These are phyloP conservation scores for Pangasius djambal DNA, from an alignment of 2,797 vertebrate genomes.

Conservation along the genomic window DNA sequence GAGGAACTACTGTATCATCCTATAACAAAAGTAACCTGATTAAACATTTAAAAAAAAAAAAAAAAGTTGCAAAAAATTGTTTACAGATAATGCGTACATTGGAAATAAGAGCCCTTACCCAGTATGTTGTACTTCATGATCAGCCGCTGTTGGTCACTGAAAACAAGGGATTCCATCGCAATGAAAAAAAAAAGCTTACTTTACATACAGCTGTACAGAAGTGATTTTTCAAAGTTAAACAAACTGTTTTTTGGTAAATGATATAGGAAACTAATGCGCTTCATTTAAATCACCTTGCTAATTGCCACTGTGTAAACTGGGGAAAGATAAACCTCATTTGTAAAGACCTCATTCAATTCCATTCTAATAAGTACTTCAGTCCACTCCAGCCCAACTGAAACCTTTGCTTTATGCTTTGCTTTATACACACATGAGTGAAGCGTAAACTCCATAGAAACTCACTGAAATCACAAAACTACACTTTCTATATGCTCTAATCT, in stretches of 20 bases:
- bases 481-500: neutral
- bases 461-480: neutral
- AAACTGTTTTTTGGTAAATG: too few relatives aligned
- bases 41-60: neutral
- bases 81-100: neutral
- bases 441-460: neutral
- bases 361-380: neutral
- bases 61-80: neutral
- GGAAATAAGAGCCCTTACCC: neutral
- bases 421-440: too few relatives aligned
- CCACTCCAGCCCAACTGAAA: neutral
- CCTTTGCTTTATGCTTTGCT: neutral
- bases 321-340: neutral
- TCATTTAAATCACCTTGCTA: neutral
- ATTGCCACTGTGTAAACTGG: neutral
- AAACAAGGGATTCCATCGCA: neutral
- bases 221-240: neutral
- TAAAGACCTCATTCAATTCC: neutral
- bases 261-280: neutral
- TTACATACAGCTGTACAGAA: neutral
- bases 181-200: neutral
- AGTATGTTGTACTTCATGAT: too few relatives aligned
- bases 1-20: neutral
- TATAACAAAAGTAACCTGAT: neutral
- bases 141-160: neutral